These are phyloP conservation scores for Arrhamphus sclerolepis DNA, from an alignment of 2,797 vertebrate species.

Conservation along the genomic window DNA sequence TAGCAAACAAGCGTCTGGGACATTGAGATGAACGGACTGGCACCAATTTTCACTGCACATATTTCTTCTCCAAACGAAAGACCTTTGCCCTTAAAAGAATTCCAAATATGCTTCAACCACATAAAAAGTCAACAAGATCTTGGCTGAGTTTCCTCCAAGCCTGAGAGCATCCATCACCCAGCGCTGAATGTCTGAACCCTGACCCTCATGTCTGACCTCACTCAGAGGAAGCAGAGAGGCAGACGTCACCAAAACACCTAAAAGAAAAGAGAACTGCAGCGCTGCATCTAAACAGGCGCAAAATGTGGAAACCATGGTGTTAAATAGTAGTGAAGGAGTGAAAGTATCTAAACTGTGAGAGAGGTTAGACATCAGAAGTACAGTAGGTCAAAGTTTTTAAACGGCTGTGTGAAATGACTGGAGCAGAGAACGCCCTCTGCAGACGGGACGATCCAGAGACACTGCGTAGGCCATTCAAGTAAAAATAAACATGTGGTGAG, in stretches of 20 bases:
- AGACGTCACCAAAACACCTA: slow-evolving; percentile 19
- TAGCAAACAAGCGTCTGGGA: background rate
- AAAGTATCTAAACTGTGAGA: background rate
- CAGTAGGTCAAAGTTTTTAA: slow-evolving; percentile 30
- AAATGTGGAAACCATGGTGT: background rate
- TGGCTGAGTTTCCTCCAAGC: slow-evolving; percentile 7
- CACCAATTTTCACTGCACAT: background rate
- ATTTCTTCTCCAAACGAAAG: slow-evolving; percentile 13
- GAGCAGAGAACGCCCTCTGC: background rate
- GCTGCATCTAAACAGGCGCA: background rate
- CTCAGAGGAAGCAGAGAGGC: slow-evolving; percentile 1
- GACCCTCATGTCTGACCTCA: slow-evolving; percentile 17
- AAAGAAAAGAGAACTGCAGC: background rate
- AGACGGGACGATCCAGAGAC: slow-evolving; percentile 42
- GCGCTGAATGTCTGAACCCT: background rate
- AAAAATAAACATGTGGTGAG: slow-evolving; percentile 35
- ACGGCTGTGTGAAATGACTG: background rate
- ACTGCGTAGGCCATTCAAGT: slow-evolving; percentile 70
- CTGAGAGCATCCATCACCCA: slow-evolving; percentile 4
- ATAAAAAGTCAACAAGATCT: slow-evolving; percentile 3
- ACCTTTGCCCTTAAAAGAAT: background rate
- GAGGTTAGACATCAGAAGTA: slow-evolving; percentile 21
- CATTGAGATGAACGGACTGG: slow-evolving; percentile 1
- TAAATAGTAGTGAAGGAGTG: slow-evolving; percentile 14
- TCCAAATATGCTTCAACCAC: slow-evolving; percentile 10